Evolutionary conservation across 1,140 invertebrate genomes (phyloP), one percentile per base, ranked within the genome.

Genomic region (Formica selysi): DNA sequence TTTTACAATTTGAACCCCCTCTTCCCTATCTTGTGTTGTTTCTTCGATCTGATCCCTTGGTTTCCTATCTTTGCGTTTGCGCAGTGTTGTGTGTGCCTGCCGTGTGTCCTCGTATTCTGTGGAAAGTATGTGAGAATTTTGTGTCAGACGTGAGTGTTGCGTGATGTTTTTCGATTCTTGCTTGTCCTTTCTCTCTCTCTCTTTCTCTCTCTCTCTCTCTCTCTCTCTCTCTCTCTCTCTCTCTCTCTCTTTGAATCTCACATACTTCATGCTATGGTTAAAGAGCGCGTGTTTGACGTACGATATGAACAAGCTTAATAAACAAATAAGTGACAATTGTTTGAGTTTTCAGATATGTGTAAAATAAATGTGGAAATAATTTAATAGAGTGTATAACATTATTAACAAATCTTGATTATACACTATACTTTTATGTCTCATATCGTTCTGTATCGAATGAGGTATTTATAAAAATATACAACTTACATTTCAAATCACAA

Each of bases 51-150:
- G 90, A 93, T 95, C 93, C 84, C 91, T 88, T 67, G 91, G 86
- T 92, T 92, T 93, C 87, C 71, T 93, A 90, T 94, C 93, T 94
- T 94, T 95, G 87, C 92, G 94, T 94, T 94, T 93, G 80, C 91
- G 94, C 87, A 92, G 92, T 95, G 93, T 95, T 90, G 89, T 95
- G 94, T 95, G 92, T 95, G 91, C 94, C 93, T 95, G 93, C 93
- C 89, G 93, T 94, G 94, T 95, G 93, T 95, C 95, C 94, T 95
- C 94, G 95, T 95, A 95, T 95, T 95, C 95, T 95, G 95, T 94
- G 95, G 93, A 95, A 95, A 95, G 92, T 94, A 94, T 95, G 94
- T 95, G 90, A 94, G 90, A 94, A 94, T 93, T 91, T 93, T 85
- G 93, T 94, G 94, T 95, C 86, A 93, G 84, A 91, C 78, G 87